phyloP scores from a whole-genome alignment of 2,797 vertebrate species.

The Xyrichtys novacula region DNA sequence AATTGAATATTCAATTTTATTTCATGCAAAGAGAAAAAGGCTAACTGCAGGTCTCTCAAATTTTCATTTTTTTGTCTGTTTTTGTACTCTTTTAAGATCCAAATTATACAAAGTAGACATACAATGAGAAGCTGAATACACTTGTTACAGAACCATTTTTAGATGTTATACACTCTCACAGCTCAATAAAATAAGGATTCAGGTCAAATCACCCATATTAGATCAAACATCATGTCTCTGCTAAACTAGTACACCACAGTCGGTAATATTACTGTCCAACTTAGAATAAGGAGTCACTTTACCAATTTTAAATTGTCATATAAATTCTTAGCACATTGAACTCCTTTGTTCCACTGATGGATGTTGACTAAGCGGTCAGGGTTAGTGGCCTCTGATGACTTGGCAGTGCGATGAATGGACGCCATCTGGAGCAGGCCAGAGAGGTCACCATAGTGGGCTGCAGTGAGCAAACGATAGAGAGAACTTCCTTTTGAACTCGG shows the following conservation, averaged over 20 bases:
- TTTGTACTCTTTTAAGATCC: background rate
- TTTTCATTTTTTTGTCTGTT: background rate
- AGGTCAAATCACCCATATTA: no score
- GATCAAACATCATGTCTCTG: background rate
- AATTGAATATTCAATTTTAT: background rate
- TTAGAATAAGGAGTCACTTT: background rate
- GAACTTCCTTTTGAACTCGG: background rate
- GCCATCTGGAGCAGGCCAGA: slow-evolving; percentile 38
- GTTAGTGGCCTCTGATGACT: slow-evolving; percentile 22
- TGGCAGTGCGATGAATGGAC: slow-evolving; percentile 23
- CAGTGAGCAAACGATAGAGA: background rate
- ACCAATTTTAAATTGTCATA: background rate
- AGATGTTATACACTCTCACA: no score
- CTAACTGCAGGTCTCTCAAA: background rate
- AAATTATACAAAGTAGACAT: no score
- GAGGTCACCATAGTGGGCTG: slow-evolving; percentile 5
- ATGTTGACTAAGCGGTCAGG: slow-evolving; percentile 32
- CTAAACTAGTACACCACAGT: background rate
- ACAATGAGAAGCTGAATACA: no score
- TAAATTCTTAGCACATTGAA: slow-evolving; percentile 7
- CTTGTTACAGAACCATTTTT: no score
- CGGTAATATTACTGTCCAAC: background rate
- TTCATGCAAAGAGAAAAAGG: background rate
- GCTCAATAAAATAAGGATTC: no score
- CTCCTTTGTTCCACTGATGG: slow-evolving; percentile 31